Evolutionary conservation across 2,888 invertebrate species (phyloP), one percentile per base, ranked within the genome.

Genomic region (Dione juno): DNA sequence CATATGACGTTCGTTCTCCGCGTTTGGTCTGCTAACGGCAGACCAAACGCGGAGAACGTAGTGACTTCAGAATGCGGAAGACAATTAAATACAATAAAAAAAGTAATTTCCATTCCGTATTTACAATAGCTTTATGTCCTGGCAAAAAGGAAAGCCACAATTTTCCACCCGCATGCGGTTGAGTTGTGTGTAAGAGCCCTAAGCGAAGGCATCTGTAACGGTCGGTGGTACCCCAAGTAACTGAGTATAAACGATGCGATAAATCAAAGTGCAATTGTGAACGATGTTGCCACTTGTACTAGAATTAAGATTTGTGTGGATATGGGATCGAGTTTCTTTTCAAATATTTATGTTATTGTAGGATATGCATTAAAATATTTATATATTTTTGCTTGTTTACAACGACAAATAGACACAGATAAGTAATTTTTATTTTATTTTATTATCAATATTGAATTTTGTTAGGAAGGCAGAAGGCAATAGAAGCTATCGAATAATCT

Each of bases 251-350:
- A 81, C 83, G 79, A 78, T 83, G 81, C 83, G 79, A 88, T 90
- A 89, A 89, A 90, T 90, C 89, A 87, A 83, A 79, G 76, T 72
- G 82, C 85, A 85, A 84, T 86, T 83, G 82, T 77, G 78, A 82
- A 79, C 82, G 73, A 81, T 86, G 84, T 84, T 86, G 83, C 86
- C 86, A 84, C 81, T 85, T 84, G 83, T 78, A 77, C 77, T 50
- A 35, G 48, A 50, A 77, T 78, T 84, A 82, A 89, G 87, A 90
- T 88, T 87, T 83, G 82, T 89, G 19, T 43, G 41, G 65, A 66
- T 88, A 90, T 89, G 89, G 88, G 88, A 90, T 89, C n/a, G 16
- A 13, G 28, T 0, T 52, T 28, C 53, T 13, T 10, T 3, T 16
- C n/a, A 87, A 85, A 3, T 28, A 28, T 28, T 28, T 28, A 5